Base-by-base conservation (phyloP, 2,888 invertebrate species). In the Diplolepis rosae region DNA sequence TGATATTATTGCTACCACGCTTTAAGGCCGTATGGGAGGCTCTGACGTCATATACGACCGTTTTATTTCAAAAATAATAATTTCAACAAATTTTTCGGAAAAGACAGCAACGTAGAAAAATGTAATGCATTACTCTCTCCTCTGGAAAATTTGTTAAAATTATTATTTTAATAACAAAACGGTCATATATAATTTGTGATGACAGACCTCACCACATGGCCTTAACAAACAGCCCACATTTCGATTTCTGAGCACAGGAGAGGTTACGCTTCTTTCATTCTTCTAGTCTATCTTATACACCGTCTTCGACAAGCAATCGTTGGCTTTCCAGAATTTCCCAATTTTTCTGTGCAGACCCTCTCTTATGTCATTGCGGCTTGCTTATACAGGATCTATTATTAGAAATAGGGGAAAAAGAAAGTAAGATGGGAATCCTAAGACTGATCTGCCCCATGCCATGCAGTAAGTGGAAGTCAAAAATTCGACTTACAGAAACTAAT, bases 381-480 rank as follows among this genome's bases (percentile, higher is more conserved):
- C 18, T 39, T 61, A n/a, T n/a, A 61, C 35, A n/a, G 30, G 13
- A 30, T 61, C 27, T 66, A 27, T 50, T 32, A 24, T 52, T 65
- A 52, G 24, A 24, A 9, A 48, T 30, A 45, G 32, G 52, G 39
- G 39, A 39, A 45, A 61, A 24, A 11, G 15, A 51, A 48, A 67
- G 48, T 27, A 56, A 7, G 56, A 72, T 69, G 75, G 65, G 65
- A 39, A 65, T 75, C 11, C 42, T 35, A 45, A 54, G 42, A 51
- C 68, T 72, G 66, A 67, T 69, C 54, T 72, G 75, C 50, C 72
- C 75, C 70, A 24, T 69, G 7, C 66, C 18, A 7, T 69, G 75
- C 42, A 67, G 75, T 75, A 52, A 75, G 75, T 75, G 35, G 24
- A 39, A 61, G 18, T 30, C 6, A 11, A 54, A 30, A 30, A 54